Evolutionary conservation across 2,113 vertebrate species (phyloP).

Genomic region (Nannospalax galili): DNA sequence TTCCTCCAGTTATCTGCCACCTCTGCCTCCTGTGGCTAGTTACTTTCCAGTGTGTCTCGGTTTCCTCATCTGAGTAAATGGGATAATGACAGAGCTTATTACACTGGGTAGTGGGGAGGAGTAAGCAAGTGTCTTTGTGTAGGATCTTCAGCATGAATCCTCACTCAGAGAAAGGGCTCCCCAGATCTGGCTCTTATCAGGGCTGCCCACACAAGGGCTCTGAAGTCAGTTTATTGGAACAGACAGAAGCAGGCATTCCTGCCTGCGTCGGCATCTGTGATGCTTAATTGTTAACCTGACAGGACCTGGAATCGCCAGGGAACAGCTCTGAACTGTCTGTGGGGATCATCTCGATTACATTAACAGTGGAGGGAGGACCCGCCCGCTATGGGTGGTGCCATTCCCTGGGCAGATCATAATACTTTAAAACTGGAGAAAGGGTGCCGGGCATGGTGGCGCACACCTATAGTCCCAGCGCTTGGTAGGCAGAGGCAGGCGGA

Average conservation of each 20-base stretch:
- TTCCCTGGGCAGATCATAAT: too few relatives aligned
- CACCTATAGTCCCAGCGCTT: too few relatives aligned
- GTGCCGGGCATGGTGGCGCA: too few relatives aligned
- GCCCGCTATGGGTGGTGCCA: too few relatives aligned
- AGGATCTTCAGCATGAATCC: neutral
- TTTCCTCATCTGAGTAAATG: neutral
- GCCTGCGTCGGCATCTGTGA: too few relatives aligned
- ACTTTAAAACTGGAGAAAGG: too few relatives aligned
- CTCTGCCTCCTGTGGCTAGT: neutral
- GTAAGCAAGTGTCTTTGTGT: neutral
- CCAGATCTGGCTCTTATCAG: rapidly evolving
- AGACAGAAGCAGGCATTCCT: neutral
- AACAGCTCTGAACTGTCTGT: too few relatives aligned
- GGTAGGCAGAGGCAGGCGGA: too few relatives aligned
- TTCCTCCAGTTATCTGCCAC: neutral
- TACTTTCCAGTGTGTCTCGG: neutral
- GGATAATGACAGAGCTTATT: neutral
- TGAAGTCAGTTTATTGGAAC: constrained; percentile 7
- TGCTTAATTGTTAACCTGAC: too few relatives aligned
- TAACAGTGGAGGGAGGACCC: too few relatives aligned
- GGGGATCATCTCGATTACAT: too few relatives aligned
- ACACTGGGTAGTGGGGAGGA: neutral
- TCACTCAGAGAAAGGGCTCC: neutral
- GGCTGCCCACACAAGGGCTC: neutral
- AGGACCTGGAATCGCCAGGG: too few relatives aligned